Evolutionary conservation across 23 tunicate species (phyloP).

Genomic region (Styela plicata): DNA sequence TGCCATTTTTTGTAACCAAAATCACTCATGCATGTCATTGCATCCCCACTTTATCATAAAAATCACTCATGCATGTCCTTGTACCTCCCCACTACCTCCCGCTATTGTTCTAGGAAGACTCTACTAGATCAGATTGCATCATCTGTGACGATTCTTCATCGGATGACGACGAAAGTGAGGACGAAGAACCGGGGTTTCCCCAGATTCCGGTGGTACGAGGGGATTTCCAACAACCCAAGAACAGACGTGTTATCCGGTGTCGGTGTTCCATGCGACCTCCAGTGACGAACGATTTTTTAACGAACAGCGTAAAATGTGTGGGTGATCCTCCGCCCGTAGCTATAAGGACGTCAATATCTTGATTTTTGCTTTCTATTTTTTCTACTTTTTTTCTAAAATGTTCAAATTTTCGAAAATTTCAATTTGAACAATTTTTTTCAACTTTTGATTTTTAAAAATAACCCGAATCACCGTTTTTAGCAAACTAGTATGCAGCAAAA

Average conservation of each 20-base stretch:
- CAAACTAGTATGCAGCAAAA: too few relatives aligned
- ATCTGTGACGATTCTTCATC: conserved; percentile 33
- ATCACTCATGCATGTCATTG: background rate
- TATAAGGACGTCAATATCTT: conserved; percentile 16
- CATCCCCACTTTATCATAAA: too few relatives aligned
- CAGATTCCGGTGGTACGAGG: background rate
- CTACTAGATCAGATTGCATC: conserved; percentile 51
- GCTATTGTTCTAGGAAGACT: conserved; percentile 60
- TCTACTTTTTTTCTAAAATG: too few relatives aligned
- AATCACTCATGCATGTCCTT: background rate
- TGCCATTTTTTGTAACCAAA: background rate
- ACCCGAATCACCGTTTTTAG: too few relatives aligned
- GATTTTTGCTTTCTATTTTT: background rate
- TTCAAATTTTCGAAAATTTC: too few relatives aligned
- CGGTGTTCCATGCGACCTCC: conserved; percentile 38
- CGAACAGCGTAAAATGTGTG: conserved; percentile 47
- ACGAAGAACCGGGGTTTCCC: background rate
- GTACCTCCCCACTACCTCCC: background rate
- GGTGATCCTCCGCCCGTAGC: conserved; percentile 69
- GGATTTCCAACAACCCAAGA: conserved; percentile 13
- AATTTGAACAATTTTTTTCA: too few relatives aligned
- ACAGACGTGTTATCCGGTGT: conserved; percentile 34
- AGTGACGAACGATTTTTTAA: conserved; percentile 51
- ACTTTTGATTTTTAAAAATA: too few relatives aligned
- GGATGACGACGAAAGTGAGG: background rate